Percentiles rank a stretch among this genome's conserved stretches.
These are phyloP conservation scores for Gymnoscelis rufifasciata DNA, from an alignment of 2,888 invertebrate genomes.

Conservation along the genomic window DNA sequence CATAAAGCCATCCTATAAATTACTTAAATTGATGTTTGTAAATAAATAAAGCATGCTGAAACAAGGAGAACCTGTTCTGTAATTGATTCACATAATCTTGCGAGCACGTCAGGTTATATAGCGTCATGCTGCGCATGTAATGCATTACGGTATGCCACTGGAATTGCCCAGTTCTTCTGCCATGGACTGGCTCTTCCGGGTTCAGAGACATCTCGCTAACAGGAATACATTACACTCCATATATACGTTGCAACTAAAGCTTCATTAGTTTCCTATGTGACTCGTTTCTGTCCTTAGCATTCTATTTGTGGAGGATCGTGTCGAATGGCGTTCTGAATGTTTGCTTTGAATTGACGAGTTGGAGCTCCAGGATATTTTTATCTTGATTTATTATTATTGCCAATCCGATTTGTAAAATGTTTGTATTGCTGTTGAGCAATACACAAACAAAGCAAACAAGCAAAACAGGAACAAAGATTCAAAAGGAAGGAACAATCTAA, in stretches of 20 bases:
- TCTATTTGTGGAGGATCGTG: constrained; percentile 13
- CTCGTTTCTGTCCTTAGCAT: constrained; percentile 11
- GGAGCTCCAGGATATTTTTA: not conserved
- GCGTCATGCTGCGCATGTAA: constrained; percentile 38
- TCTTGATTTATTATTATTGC: not conserved
- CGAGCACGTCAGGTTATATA: constrained; percentile 49
- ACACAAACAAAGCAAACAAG: too few relatives aligned
- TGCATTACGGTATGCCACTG: constrained; percentile 40
- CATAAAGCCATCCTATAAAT: constrained; percentile 15
- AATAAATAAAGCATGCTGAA: constrained; percentile 42
- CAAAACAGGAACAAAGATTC: too few relatives aligned
- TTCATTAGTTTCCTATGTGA: constrained; percentile 20
- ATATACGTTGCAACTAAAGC: constrained; percentile 15
- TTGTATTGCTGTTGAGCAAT: too few relatives aligned
- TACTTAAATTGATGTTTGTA: constrained; percentile 38
- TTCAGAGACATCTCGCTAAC: constrained; percentile 22
- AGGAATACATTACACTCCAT: constrained; percentile 19
- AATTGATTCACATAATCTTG: constrained; percentile 47
- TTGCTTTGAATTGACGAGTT: constrained; percentile 1
- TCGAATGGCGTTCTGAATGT: constrained; percentile 1
- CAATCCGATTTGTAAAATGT: not conserved
- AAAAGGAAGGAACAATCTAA: too few relatives aligned
- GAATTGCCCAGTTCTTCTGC: constrained; percentile 57
- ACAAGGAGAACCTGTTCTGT: constrained; percentile 50
- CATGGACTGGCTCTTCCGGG: constrained; percentile 27